phyloP scores from a whole-genome alignment of 2,113 vertebrate genomes.

The Alces alces region DNA sequence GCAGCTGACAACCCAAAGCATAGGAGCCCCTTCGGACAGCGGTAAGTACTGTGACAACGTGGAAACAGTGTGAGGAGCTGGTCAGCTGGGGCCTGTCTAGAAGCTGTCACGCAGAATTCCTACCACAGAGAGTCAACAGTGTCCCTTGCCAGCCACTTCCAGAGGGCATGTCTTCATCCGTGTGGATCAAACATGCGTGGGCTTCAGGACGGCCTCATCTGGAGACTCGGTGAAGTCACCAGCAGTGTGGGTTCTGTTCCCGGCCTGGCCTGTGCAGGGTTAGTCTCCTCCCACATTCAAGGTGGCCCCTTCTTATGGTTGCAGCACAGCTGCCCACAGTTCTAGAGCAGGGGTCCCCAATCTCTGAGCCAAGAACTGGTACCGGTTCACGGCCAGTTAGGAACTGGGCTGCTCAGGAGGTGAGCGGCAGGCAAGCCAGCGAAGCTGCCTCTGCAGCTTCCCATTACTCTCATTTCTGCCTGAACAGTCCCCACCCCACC shows the following conservation, averaged over 20 bases:
- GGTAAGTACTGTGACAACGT: background rate
- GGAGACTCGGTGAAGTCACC: background rate
- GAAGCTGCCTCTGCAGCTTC: background rate
- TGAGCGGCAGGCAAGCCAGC: background rate
- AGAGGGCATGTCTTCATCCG: background rate
- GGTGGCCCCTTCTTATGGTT: background rate
- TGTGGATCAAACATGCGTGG: background rate
- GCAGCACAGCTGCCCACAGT: background rate
- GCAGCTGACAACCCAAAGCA: background rate
- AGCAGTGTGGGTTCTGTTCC: background rate
- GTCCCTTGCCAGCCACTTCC: background rate
- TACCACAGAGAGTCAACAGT: too few relatives aligned
- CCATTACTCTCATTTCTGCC: background rate
- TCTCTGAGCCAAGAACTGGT: background rate
- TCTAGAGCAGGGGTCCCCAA: background rate
- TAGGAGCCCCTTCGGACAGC: background rate
- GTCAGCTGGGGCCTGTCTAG: background rate
- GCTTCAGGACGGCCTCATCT: background rate
- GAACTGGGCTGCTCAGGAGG: background rate
- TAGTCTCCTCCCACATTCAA: background rate
- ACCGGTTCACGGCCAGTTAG: background rate
- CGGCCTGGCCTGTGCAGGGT: rapidly evolving
- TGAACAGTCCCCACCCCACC: background rate
- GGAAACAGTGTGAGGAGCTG: background rate
- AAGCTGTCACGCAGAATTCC: background rate